phyloP scores from a whole-genome alignment of 2,797 vertebrate genomes.

The Rhabdomys pumilio region DNA sequence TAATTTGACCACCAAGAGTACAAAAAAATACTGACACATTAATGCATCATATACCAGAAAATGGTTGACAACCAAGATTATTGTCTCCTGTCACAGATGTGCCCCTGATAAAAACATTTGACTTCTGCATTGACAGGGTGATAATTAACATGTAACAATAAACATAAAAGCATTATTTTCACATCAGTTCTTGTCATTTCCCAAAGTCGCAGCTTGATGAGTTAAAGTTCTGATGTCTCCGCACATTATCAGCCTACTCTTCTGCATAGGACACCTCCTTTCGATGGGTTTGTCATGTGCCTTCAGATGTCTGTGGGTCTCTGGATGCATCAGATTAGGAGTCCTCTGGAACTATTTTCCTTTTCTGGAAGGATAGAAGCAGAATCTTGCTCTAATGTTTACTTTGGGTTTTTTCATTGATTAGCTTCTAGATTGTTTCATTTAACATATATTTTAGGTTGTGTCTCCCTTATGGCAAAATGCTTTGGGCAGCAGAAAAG shows the following conservation, averaged over 20 bases:
- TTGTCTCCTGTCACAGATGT: background rate
- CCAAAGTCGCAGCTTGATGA: background rate
- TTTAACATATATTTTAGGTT: background rate
- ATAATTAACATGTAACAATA: background rate
- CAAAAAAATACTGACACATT: background rate
- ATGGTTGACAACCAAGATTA: background rate
- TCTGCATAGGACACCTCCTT: background rate
- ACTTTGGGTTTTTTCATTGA: background rate
- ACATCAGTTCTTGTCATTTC: background rate
- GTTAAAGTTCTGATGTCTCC: background rate
- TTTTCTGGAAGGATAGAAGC: background rate
- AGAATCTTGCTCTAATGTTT: background rate
- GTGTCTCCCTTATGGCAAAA: background rate
- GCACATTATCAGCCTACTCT: background rate
- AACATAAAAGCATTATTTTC: background rate
- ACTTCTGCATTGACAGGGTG: background rate
- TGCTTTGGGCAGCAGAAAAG: background rate
- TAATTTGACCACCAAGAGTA: background rate
- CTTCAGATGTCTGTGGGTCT: background rate
- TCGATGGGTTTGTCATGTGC: background rate
- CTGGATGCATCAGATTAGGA: background rate
- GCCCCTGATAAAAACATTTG: background rate
- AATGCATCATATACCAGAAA: background rate
- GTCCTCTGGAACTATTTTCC: background rate
- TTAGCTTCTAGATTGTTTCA: background rate